phyloP scores from a whole-genome alignment of 2,113 vertebrate species.

The Columbina picui region DNA sequence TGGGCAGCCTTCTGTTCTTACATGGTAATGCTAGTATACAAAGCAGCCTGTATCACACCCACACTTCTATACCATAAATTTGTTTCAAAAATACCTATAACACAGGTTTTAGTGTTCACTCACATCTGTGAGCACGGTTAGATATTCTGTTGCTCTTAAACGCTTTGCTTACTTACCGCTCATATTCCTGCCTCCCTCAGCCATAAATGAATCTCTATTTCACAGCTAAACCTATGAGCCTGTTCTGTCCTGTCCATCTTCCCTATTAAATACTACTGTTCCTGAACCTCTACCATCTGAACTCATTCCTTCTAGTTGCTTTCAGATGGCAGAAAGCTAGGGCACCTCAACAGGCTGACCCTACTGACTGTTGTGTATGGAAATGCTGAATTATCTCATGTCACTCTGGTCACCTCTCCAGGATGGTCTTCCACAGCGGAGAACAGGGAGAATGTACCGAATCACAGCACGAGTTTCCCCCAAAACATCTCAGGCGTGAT shows the following conservation, averaged over 20 bases:
- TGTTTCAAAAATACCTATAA: background rate
- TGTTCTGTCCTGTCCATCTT: background rate
- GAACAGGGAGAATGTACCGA: background rate
- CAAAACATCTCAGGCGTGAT: background rate
- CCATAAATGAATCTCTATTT: background rate
- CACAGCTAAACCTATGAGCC: background rate
- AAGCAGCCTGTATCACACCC: background rate
- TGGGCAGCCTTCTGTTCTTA: background rate
- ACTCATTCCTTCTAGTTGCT: background rate
- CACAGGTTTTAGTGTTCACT: background rate
- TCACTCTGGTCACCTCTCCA: background rate
- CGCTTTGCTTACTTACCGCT: background rate
- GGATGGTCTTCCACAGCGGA: background rate
- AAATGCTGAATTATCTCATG: background rate
- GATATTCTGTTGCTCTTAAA: background rate
- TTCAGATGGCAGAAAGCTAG: background rate
- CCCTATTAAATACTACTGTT: background rate
- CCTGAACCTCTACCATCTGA: background rate
- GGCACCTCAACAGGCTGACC: background rate
- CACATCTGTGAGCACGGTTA: background rate
- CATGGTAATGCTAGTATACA: rapidly evolving
- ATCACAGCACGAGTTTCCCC: background rate
- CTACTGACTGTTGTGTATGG: background rate
- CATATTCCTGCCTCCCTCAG: background rate
- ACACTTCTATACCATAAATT: rapidly evolving